phyloP scores from a whole-genome alignment of 2,888 invertebrate species.

The Drosophila longiperda region DNA sequence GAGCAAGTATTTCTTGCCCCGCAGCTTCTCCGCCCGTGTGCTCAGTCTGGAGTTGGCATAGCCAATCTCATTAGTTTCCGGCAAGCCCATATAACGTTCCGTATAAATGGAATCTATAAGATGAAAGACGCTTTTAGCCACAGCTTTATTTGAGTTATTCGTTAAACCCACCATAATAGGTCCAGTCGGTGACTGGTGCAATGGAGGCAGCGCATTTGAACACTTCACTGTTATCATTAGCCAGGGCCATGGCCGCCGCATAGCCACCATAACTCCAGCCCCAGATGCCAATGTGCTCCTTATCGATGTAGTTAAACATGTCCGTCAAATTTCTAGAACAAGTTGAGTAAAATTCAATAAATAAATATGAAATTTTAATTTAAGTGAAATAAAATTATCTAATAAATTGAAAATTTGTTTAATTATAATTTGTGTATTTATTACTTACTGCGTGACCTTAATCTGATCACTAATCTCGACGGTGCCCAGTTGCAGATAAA shows the following conservation, averaged over 20 bases:
- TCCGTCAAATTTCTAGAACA: constrained; percentile 86
- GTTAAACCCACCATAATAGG: constrained; percentile 92
- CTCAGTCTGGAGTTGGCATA: constrained; percentile 92
- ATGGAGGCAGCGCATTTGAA: constrained; percentile 98
- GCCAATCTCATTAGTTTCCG: constrained; percentile 89
- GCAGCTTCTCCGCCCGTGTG: constrained; percentile 88
- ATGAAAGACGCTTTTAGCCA: too few relatives aligned
- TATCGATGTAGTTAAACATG: constrained; percentile 90
- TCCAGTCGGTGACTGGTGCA: constrained; percentile 98
- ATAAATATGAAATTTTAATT: not conserved
- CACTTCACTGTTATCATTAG: constrained; percentile 89
- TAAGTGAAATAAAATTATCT: not conserved
- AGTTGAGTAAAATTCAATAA: not conserved
- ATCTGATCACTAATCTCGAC: constrained; percentile 97
- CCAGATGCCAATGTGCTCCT: constrained; percentile 95
- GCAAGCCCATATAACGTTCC: constrained; percentile 97
- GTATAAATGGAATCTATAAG: constrained; percentile 96
- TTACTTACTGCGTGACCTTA: constrained; percentile 88
- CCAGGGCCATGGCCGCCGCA: constrained; percentile 94
- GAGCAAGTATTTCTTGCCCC: constrained; percentile 92
- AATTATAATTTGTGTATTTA: not conserved
- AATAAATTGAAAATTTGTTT: not conserved
- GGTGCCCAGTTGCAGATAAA: constrained; percentile 94
- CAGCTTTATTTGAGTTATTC: accelerated
- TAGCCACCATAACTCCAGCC: constrained; percentile 99